Percentiles rank a stretch among this genome's conserved stretches.
phyloP scores from a whole-genome alignment of 2,888 invertebrate genomes.

The Encarsia formosa region DNA sequence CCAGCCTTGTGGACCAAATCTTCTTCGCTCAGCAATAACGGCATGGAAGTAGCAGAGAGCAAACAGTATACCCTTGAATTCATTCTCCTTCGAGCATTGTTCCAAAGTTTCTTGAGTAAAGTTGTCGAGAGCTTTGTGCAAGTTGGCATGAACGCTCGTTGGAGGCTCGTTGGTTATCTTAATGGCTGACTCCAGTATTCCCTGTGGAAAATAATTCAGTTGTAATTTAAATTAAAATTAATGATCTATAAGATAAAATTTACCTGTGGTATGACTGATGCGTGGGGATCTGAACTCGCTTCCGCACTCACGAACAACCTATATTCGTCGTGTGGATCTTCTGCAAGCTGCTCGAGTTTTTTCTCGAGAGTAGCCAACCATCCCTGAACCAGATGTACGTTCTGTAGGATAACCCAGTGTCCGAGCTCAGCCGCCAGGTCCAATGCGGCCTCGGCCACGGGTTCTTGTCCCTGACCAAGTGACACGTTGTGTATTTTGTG shows the following conservation, averaged over 20 bases:
- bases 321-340: conserved; percentile 56
- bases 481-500: conserved; percentile 91
- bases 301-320: conserved; percentile 83
- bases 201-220: conserved; percentile 56
- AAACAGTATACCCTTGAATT: conserved; percentile 87
- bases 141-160: conserved; percentile 89
- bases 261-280: conserved; percentile 60
- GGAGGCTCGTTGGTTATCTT: conserved; percentile 97
- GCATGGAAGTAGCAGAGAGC: conserved; percentile 93
- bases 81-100: conserved; percentile 87
- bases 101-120: conserved; percentile 90
- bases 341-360: conserved; percentile 78
- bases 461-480: conserved; percentile 90
- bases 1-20: conserved; percentile 95
- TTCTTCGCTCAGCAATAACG: conserved; percentile 84
- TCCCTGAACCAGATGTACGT: conserved; percentile 84
- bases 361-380: conserved; percentile 89
- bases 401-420: conserved; percentile 92
- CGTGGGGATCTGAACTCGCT: conserved; percentile 67
- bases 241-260: neutral
- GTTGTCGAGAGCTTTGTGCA: conserved; percentile 88
- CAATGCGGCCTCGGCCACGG: conserved; percentile 86
- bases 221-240: neutral
- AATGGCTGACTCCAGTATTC: conserved; percentile 87
- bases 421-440: conserved; percentile 68